These are phyloP conservation scores for Xestoiulus laeticollis DNA, from an alignment of 2,888 invertebrate species.

Conservation along the genomic window DNA sequence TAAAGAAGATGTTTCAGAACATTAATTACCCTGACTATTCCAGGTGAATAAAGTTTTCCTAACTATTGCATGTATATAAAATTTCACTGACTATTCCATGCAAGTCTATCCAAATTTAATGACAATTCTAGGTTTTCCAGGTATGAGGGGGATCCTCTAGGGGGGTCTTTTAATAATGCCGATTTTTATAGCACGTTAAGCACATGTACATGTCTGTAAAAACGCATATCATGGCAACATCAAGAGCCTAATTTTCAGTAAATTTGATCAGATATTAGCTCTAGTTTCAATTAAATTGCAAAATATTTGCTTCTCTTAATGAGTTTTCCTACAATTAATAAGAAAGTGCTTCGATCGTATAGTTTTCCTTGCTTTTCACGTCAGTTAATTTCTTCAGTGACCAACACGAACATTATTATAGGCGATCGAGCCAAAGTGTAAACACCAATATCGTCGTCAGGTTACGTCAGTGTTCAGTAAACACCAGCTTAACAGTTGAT, in stretches of 20 bases:
- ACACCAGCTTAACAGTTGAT: not conserved
- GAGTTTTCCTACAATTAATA: not conserved
- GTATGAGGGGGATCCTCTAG: no score
- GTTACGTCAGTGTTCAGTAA: slow-evolving; percentile 20
- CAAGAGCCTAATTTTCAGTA: not conserved
- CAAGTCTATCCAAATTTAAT: no score
- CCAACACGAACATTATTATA: not conserved
- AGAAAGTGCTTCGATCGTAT: not conserved
- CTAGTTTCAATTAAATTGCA: slow-evolving; percentile 23
- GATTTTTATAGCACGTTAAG: no score
- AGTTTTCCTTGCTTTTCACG: not conserved
- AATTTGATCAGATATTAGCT: not conserved
- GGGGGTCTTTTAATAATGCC: no score
- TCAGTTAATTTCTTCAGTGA: not conserved
- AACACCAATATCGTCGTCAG: slow-evolving; percentile 19
- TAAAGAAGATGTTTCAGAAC: no score
- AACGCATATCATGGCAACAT: no score
- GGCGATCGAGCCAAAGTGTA: not conserved
- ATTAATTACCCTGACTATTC: no score
- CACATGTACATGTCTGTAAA: no score
- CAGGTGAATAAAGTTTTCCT: no score
- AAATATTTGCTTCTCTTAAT: slow-evolving; percentile 17
- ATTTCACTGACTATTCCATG: no score
- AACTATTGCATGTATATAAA: no score
- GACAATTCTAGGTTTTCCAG: no score